These are phyloP conservation scores for Drosophila littoralis DNA, from an alignment of 1,140 invertebrate genomes.

Conservation along the genomic window DNA sequence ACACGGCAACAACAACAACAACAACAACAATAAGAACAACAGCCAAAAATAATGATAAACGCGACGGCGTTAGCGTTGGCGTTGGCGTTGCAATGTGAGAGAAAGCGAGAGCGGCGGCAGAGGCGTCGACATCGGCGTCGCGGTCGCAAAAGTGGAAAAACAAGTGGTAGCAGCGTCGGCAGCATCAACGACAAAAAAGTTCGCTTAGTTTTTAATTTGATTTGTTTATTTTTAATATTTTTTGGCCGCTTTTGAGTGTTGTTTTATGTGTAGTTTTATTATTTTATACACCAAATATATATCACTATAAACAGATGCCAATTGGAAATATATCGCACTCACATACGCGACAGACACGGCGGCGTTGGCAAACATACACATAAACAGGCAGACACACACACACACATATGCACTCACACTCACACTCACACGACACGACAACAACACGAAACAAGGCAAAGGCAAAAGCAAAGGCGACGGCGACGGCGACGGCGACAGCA, in stretches of 20 bases:
- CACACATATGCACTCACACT: slow-evolving; percentile 5
- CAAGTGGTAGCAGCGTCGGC: slow-evolving; percentile 45
- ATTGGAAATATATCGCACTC: slow-evolving; percentile 48
- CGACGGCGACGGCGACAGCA: slow-evolving; percentile 3
- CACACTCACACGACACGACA: slow-evolving; percentile 34
- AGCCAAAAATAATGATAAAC: slow-evolving; percentile 53
- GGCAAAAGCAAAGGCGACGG: slow-evolving; percentile 28
- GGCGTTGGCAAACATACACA: slow-evolving; percentile 50
- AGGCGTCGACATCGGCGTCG: slow-evolving; percentile 31
- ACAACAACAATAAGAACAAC: slow-evolving; percentile 24
- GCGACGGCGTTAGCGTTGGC: slow-evolving; percentile 31
- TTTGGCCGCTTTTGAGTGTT: slow-evolving; percentile 10
- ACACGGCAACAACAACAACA: slow-evolving; percentile 33
- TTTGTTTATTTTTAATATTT: slow-evolving; percentile 11
- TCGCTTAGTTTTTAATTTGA: slow-evolving; percentile 34
- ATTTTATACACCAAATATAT: slow-evolving; percentile 23
- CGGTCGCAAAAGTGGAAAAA: slow-evolving; percentile 58
- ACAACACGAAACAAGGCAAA: slow-evolving; percentile 49
- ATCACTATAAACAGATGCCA: slow-evolving; percentile 50
- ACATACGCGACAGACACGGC: slow-evolving; percentile 48
- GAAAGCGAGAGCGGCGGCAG: slow-evolving; percentile 49
- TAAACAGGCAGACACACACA: slow-evolving; percentile 19
- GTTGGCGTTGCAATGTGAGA: slow-evolving; percentile 47
- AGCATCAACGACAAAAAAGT: slow-evolving; percentile 36
- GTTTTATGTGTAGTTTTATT: slow-evolving; percentile 31